Percentiles rank a stretch among this genome's conserved stretches.
Conservation (phyloP, 2,113 vertebrate genomes). For the Mustela nigripes region DNA sequence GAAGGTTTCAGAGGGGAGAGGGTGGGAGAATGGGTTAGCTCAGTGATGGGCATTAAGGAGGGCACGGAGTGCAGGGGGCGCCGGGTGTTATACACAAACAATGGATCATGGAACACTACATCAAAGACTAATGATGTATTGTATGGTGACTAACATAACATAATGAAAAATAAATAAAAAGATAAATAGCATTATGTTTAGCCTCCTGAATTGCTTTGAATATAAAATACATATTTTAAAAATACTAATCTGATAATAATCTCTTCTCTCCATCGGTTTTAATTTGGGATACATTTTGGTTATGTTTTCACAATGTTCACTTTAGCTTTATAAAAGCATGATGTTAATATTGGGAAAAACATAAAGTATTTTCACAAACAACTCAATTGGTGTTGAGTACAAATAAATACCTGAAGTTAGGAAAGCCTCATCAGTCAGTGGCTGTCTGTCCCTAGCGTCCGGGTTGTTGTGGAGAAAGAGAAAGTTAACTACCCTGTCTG, state of each 20-base stretch:
- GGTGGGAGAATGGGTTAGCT: too few species aligned
- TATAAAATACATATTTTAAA: not conserved
- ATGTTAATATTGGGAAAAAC: not conserved
- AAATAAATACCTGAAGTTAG: not conserved
- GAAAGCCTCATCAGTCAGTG: not conserved
- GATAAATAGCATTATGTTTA: not conserved
- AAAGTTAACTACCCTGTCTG: not conserved
- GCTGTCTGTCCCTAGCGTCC: fast-evolving
- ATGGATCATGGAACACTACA: too few species aligned
- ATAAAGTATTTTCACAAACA: not conserved
- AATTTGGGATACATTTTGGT: not conserved
- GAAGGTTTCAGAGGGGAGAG: too few species aligned
- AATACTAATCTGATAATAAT: not conserved
- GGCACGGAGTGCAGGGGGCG: too few species aligned
- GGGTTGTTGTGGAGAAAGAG: not conserved
- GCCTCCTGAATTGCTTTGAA: not conserved
- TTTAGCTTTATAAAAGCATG: not conserved
- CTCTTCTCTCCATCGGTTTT: not conserved
- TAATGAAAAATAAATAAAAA: too few species aligned
- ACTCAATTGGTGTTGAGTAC: not conserved
- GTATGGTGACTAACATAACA: too few species aligned
- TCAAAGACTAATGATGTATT: too few species aligned
- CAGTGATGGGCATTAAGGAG: too few species aligned
- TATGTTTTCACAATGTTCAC: not conserved
- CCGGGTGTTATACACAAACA: too few species aligned